phyloP scores from a whole-genome alignment of 1,140 invertebrate species.

The Ladona fulva region DNA sequence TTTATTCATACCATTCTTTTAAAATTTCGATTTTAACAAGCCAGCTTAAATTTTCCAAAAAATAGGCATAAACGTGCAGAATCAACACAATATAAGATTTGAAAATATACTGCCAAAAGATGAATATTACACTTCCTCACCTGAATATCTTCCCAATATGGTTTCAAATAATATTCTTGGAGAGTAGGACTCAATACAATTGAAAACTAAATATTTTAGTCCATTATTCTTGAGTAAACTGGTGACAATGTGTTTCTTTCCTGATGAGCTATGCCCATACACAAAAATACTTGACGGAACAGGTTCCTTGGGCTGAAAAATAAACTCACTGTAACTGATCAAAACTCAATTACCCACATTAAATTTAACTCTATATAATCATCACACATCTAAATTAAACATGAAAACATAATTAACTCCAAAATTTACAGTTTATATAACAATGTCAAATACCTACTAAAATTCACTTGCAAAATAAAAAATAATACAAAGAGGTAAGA shows the following conservation, averaged over 20 bases:
- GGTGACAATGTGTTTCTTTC: slow-evolving; percentile 61
- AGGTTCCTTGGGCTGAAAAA: slow-evolving; percentile 38
- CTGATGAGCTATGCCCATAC: slow-evolving; percentile 68
- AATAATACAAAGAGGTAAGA: too few relatives aligned
- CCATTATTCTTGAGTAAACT: slow-evolving; percentile 46
- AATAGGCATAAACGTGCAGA: not conserved
- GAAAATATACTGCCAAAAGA: too few relatives aligned
- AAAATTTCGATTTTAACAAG: too few relatives aligned
- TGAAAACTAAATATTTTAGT: slow-evolving; percentile 57
- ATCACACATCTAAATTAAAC: too few relatives aligned
- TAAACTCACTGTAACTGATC: too few relatives aligned
- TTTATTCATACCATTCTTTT: too few relatives aligned
- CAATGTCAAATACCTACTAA: too few relatives aligned
- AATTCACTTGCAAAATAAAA: too few relatives aligned
- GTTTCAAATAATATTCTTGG: slow-evolving; percentile 64
- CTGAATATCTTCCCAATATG: slow-evolving; percentile 46
- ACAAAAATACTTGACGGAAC: slow-evolving; percentile 58
- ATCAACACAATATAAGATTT: not conserved
- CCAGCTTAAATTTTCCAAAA: not conserved
- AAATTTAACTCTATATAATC: too few relatives aligned
- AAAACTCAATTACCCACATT: too few relatives aligned
- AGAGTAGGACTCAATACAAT: slow-evolving; percentile 74
- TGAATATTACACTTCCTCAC: not conserved
- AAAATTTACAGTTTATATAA: too few relatives aligned
- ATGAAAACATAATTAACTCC: too few relatives aligned